Evolutionary conservation across 2,888 invertebrate species (phyloP), one percentile per base, ranked within the genome.

Genomic region (Teleiodes luculella): DNA sequence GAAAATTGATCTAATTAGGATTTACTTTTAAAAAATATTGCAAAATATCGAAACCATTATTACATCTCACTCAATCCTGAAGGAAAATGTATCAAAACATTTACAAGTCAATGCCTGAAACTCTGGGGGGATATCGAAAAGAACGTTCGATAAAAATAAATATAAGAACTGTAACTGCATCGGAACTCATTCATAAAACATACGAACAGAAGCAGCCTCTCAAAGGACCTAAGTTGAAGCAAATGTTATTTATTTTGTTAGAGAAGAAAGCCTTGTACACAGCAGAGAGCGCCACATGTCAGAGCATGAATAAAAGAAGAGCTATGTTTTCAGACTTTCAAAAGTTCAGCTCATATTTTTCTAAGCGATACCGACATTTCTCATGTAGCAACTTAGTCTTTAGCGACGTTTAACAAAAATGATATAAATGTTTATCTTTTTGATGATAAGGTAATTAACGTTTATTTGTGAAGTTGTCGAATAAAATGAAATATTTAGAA

Each of bases 201-300:
- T 86, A 72, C 78, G 77, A 64, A 67, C 68, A 70, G 73, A 67
- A 72, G 76, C 76, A 78, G 72, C 63, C 74, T 85, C 84, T 86
- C 85, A 87, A 86, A 88, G 86, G 83, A 86, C 78, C 74, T 76
- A 81, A 83, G 83, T 87, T 77, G 79, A 79, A 83, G 86, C 82
- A 84, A 84, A 85, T 80, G 84, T 85, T 86, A 82, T 89, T 89
- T 89, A 88, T 87, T 89, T 87, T 84, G 86, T 87, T 88, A 82
- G 68, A 70, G 72, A 86, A 87, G 86, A 88, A 87, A 87, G 85
- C 80, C 74, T 83, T 53, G 85, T 78, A 78, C 78, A 87, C 84
- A 81, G 80, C 80, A 76, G 66, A 70, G 80, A 78, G 78, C 80
- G 81, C 86, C 88, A 88, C 86, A 88, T 88, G 87, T 87, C 83